A percentile compares a stretch with the other conserved stretches of the same genome.
Evolutionary conservation across 2,797 vertebrate genomes (phyloP).

Genomic region (Notamacropus eugenii): DNA sequence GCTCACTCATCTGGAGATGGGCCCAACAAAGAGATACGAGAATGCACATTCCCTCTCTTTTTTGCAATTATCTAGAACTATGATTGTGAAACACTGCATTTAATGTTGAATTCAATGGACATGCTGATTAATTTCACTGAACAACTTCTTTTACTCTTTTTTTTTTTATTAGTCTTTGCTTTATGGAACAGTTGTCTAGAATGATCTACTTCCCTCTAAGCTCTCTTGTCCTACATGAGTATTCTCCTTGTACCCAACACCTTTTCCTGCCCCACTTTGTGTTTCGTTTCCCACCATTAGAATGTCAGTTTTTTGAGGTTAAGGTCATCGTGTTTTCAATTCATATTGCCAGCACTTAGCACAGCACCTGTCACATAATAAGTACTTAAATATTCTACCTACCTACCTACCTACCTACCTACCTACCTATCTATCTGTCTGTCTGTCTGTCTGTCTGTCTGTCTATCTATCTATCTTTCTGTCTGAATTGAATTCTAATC

Average conservation of each 20-base stretch:
- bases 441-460: accelerated
- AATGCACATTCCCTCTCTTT: not conserved
- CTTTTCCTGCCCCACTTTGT: not conserved
- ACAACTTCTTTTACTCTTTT: not conserved
- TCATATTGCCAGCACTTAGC: no score
- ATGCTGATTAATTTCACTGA: not conserved
- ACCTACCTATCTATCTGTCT: no score
- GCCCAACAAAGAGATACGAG: not conserved
- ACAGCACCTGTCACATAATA: no score
- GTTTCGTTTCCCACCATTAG: not conserved
- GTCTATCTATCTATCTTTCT: not conserved
- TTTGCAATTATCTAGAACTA: not conserved
- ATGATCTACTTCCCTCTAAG: not conserved
- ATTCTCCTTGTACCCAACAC: not conserved
- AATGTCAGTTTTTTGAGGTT: not conserved
- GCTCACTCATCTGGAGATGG: not conserved
- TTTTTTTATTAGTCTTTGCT: no score
- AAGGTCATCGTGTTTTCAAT: no score
- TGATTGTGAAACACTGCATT: not conserved
- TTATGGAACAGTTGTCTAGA: no score
- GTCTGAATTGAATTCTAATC: not conserved
- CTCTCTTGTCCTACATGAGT: not conserved
- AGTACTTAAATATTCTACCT: no score
- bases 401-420: no score
- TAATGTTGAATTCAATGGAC: not conserved